Evolutionary conservation across 2,113 vertebrate species (phyloP).

Genomic region (Grammomys surdaster): DNA sequence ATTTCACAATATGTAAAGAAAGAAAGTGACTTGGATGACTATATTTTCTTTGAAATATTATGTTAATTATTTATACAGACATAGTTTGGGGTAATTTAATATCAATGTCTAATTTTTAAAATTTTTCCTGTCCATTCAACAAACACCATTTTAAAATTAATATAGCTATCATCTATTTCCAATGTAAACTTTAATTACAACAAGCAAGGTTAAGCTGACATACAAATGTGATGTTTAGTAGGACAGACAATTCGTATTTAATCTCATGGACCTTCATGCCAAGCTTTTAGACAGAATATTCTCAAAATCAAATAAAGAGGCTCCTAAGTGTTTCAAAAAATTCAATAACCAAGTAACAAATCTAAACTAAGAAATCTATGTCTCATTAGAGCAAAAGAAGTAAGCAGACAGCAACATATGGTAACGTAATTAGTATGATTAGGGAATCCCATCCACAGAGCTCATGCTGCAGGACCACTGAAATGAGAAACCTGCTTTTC

Average conservation of each 20-base stretch:
- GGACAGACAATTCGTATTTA: slow-evolving; percentile 68
- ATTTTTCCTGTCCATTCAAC: neutral
- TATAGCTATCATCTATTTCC: neutral
- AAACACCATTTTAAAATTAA: neutral
- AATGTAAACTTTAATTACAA: slow-evolving; percentile 9
- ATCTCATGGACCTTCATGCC: slow-evolving; percentile 79
- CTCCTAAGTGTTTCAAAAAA: slow-evolving; percentile 83
- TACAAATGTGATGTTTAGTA: neutral
- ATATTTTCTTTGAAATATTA: slow-evolving; percentile 16
- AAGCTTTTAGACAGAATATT: slow-evolving; percentile 79
- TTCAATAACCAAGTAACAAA: slow-evolving; percentile 84
- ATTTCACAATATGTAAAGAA: neutral
- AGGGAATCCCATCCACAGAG: slow-evolving; percentile 81
- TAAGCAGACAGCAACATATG: slow-evolving; percentile 86
- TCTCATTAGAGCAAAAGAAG: slow-evolving; percentile 84
- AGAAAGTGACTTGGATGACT: neutral
- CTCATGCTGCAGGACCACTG: slow-evolving; percentile 82
- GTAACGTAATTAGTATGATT: slow-evolving; percentile 85
- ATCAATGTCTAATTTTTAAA: slow-evolving; percentile 7
- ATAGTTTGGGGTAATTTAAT: neutral
- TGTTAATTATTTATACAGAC: slow-evolving; percentile 21
- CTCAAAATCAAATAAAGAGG: slow-evolving; percentile 84
- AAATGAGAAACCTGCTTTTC: slow-evolving; percentile 84
- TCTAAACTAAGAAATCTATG: slow-evolving; percentile 83
- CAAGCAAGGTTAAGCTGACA: neutral